These are phyloP conservation scores for Synergus gifuensis DNA, from an alignment of 2,888 invertebrate genomes.

Conservation along the genomic window DNA sequence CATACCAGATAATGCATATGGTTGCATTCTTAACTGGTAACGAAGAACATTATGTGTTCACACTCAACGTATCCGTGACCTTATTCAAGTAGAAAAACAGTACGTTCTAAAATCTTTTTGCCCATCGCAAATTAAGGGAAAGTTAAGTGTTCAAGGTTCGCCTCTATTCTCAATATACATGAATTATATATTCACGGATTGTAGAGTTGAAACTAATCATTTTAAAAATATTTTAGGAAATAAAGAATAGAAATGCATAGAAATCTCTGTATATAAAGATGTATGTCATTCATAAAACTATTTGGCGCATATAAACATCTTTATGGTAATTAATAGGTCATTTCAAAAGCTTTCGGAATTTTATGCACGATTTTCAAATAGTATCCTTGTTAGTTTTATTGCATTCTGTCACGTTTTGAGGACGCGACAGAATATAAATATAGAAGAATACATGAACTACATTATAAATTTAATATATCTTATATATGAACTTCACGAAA, in stretches of 20 bases:
- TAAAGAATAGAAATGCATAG: no score
- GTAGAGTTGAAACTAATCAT: no score
- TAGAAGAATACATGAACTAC: not conserved
- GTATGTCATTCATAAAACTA: not conserved
- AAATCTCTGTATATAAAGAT: not conserved
- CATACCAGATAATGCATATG: conserved; percentile 57
- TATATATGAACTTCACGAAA: not conserved
- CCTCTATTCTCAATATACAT: conserved; percentile 15
- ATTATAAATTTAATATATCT: not conserved
- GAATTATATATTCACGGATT: no score
- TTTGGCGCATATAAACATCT: not conserved
- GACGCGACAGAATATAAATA: not conserved
- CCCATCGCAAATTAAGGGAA: conserved; percentile 29
- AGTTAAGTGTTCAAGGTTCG: conserved; percentile 24
- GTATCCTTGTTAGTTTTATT: not conserved
- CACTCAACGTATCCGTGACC: conserved; percentile 36
- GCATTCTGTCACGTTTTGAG: conserved; percentile 2
- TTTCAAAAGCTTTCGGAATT: not conserved
- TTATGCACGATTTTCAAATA: conserved; percentile 3
- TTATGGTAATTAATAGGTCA: conserved; percentile 9
- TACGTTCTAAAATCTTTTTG: conserved; percentile 35
- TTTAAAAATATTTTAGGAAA: no score
- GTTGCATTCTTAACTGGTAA: conserved; percentile 51
- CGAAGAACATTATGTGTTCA: conserved; percentile 19
- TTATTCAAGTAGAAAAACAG: conserved; percentile 27